Conservation (phyloP, 2,888 invertebrate species). For the Ecliptopera silaceata region DNA sequence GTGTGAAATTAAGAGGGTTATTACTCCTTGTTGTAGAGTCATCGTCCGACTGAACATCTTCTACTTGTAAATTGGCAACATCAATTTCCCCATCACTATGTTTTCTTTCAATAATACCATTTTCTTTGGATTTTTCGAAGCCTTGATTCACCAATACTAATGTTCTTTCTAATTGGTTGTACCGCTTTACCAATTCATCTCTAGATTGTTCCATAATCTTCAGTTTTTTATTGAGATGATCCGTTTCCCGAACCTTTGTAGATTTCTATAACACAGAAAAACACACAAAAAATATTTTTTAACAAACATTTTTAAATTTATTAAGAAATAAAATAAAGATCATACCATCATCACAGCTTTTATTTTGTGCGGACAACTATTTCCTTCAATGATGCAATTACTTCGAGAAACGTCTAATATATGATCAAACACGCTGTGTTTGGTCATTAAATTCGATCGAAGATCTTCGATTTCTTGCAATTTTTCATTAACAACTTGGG, state of each 20-base stretch:
- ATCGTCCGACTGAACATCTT: slow-evolving; percentile 67
- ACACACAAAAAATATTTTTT: neutral
- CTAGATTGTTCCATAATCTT: slow-evolving; percentile 55
- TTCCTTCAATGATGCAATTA: slow-evolving; percentile 60
- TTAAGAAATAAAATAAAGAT: neutral
- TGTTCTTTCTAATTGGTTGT: slow-evolving; percentile 62
- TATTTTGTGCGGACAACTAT: slow-evolving; percentile 65
- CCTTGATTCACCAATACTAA: slow-evolving; percentile 65
- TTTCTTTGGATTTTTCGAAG: slow-evolving; percentile 46
- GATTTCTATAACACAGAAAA: slow-evolving; percentile 52
- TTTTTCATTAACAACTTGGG: slow-evolving; percentile 57
- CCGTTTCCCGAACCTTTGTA: slow-evolving; percentile 55
- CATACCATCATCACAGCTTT: slow-evolving; percentile 58
- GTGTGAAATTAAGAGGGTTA: slow-evolving; percentile 9
- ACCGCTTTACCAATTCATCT: slow-evolving; percentile 56
- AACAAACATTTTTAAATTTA: neutral
- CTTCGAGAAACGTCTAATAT: slow-evolving; percentile 60
- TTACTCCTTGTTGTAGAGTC: slow-evolving; percentile 60
- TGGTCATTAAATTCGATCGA: slow-evolving; percentile 59
- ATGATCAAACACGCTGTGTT: slow-evolving; percentile 68
- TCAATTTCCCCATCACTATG: slow-evolving; percentile 34
- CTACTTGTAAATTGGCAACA: slow-evolving; percentile 48
- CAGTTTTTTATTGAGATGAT: slow-evolving; percentile 60
- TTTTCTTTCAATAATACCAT: slow-evolving; percentile 35
- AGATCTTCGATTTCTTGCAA: slow-evolving; percentile 69